Evolutionary conservation across 2,113 vertebrate genomes (phyloP), one percentile per base, ranked within the genome.

Genomic region (Pterocles burchelli): DNA sequence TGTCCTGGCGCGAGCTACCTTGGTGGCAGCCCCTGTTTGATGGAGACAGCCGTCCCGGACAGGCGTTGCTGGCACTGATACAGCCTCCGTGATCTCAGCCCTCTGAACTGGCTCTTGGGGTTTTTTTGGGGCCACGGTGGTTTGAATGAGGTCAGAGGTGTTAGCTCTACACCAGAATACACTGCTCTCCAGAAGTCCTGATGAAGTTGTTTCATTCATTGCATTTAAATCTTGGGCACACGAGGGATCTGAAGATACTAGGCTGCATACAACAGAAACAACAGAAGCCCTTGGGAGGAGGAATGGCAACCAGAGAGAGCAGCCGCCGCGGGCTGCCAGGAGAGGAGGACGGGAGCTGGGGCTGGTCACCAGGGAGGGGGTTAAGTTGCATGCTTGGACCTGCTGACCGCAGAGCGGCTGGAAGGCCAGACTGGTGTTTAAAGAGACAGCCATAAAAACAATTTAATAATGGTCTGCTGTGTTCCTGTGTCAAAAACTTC

Each of bases 141-240:
- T 70, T 78, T 67, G 18, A 38, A 4, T 28, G 28, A 41, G 54
- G 43, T 17, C 22, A 33, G 29, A 49, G 31, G 7, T 13, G 54
- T 67, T 58, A 52, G 36, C 24, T 68, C n/a, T 45, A 9, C 33
- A 7, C 22, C 29, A 18, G 41, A 54, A 61, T 31, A 5, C 3
- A 1, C 19, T 46, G 74, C 41, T 79, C 19, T 26, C 52, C 14
- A 38, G 20, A 43, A 34, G 20, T 26, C 38, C 61, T 52, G 36
- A 66, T 66, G 61, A 43, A 36, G 46, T 29, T 11, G 10, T 51
- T 88, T 68, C 15, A 54, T 21, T 25, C 5, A 0, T 46, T 17
- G 7, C 34, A 19, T 76, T 58, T 63, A 22, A 46, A 51, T 12
- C 28, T 31, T 0, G 0, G 46, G 36, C 41, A 17, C 20, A 1